Conservation (phyloP, 1,140 invertebrate species). For the Rhyzopertha dominica region DNA sequence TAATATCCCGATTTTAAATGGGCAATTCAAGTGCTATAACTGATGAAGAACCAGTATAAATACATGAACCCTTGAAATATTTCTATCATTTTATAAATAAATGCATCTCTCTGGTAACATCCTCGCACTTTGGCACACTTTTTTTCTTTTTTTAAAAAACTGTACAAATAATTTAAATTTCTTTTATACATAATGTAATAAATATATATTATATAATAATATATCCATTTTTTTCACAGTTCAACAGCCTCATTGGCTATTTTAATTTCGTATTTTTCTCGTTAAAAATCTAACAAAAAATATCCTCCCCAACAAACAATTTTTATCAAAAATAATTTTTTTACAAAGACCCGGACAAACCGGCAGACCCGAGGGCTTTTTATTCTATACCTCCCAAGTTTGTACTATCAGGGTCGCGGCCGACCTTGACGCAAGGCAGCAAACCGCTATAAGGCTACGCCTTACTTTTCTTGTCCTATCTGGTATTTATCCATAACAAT, state of each 20-base stretch:
- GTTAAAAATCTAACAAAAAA: conserved; percentile 48
- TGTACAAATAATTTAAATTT: conserved; percentile 48
- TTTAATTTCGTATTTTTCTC: conserved; percentile 32
- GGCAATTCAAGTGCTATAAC: conserved; percentile 33
- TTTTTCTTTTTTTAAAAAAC: conserved; percentile 37
- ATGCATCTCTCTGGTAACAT: conserved; percentile 42
- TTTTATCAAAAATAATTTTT: conserved; percentile 49
- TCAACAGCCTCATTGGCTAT: conserved; percentile 44
- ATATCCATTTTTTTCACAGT: conserved; percentile 48
- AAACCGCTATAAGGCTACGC: conserved; percentile 27
- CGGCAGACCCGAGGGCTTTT: conserved; percentile 18
- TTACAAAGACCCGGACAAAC: conserved; percentile 28
- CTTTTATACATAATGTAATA: conserved; percentile 46
- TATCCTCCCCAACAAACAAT: conserved; percentile 49
- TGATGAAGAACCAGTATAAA: conserved; percentile 31
- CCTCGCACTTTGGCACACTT: conserved; percentile 48
- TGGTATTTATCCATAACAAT: conserved; percentile 32
- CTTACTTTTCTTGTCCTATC: conserved; percentile 28
- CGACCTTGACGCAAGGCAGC: conserved; percentile 41
- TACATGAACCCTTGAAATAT: conserved; percentile 43
- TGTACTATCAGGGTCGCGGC: conserved; percentile 42
- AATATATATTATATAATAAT: conserved; percentile 43
- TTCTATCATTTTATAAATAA: conserved; percentile 42
- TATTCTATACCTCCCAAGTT: conserved; percentile 42
- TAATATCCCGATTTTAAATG: conserved; percentile 31